Base-by-base conservation (phyloP, 2,888 invertebrate genomes). In the Brenthis daphne region DNA sequence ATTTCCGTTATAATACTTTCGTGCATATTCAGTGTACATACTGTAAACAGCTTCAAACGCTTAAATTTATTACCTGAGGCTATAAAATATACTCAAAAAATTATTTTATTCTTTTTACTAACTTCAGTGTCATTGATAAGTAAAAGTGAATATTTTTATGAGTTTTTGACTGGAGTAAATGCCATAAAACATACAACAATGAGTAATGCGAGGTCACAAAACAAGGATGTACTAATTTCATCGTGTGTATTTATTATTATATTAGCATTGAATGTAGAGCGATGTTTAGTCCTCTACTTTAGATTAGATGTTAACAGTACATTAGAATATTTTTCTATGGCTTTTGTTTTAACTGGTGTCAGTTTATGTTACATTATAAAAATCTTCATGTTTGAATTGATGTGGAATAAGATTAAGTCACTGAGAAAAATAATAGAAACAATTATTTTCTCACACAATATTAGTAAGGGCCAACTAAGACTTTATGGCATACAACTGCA, bases 341-440 rank as follows among this genome's bases (percentile, higher is more conserved):
- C 29, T n/a, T 3, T 50, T 50, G 5, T 60, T 3, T 29, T 14
- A n/a, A n/a, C 33, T 6, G 57, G 51, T 13, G 33, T 63, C 0
- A 53, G 11, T 33, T 20, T 67, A 47, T 24, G 16, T 5, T 55
- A 61, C n/a, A 29, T 73, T 33, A 64, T 67, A 8, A 16, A 57
- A 24, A 14, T 69, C 3, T 24, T 69, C 0, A 68, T 65, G 54
- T 60, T 72, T 33, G 72, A 74, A 57, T 12, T 74, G 12, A 54
- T 65, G 6, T 65, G 68, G 53, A 47, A 16, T 20, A 56, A 63
- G n/a, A 63, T 70, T 20, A 67, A 67, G 29, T 13, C 67, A 4
- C 64, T 74, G 0, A 65, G 67, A 48, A 61, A 47, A n/a, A 33
- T 51, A 0, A 65, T 74, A n/a, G 65, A 70, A 55, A 47, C 64